Evolutionary conservation across 2,797 vertebrate species (phyloP).

Genomic region (Salmo trutta): DNA sequence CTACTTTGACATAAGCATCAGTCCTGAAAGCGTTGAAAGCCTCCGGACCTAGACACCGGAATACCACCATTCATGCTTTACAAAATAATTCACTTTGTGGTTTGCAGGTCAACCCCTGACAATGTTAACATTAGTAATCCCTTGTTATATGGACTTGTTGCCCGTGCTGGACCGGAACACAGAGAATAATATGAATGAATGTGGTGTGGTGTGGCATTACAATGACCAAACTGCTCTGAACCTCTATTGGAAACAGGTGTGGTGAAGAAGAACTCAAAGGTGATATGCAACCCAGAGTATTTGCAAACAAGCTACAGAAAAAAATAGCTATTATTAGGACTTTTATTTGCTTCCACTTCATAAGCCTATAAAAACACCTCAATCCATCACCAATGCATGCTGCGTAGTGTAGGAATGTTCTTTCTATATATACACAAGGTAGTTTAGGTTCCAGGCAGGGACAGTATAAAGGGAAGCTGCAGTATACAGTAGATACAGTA

Average conservation of each 20-base stretch:
- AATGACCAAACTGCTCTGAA: too few species aligned
- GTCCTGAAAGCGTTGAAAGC: neutral
- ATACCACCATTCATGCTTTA: neutral
- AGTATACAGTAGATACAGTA: neutral
- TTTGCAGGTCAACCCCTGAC: too few species aligned
- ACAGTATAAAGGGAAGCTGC: neutral
- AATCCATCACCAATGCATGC: neutral
- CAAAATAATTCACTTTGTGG: neutral
- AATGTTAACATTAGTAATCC: too few species aligned
- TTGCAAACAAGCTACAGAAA: slow-evolving; percentile 13
- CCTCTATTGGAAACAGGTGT: too few species aligned
- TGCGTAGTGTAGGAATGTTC: neutral
- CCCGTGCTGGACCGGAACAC: slow-evolving; percentile 10
- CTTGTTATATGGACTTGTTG: too few species aligned
- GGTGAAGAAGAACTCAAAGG: neutral
- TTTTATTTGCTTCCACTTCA: slow-evolving; percentile 13
- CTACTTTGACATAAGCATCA: neutral
- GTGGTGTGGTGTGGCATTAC: too few species aligned
- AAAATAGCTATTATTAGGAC: neutral
- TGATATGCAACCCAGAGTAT: too few species aligned
- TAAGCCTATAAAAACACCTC: slow-evolving; percentile 6
- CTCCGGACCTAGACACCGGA: neutral
- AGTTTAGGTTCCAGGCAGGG: neutral
- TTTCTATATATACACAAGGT: neutral
- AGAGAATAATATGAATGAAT: slow-evolving; percentile 27